Conservation (phyloP, 2,797 vertebrate genomes). For the Sebastes miniatus region DNA sequence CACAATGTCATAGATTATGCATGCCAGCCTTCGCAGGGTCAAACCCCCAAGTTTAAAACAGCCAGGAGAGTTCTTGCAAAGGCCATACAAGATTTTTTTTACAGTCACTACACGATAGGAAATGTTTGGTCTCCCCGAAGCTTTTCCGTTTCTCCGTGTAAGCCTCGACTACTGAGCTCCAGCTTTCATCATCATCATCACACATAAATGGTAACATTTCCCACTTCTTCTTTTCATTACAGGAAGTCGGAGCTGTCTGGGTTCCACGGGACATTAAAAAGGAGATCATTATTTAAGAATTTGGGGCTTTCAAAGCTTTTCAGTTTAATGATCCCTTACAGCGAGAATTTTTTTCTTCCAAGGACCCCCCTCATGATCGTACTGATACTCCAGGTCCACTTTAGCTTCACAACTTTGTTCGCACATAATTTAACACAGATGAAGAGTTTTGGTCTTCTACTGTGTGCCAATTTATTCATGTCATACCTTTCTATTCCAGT, state of each 20-base stretch:
- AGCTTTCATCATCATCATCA: slow-evolving; percentile 47
- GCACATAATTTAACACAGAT: not conserved
- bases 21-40: slow-evolving; percentile 62
- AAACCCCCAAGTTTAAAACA: slow-evolving; percentile 65
- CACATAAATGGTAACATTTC: slow-evolving; percentile 46
- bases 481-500: not conserved
- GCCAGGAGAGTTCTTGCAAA: slow-evolving; percentile 47
- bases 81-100: slow-evolving; percentile 22
- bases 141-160: slow-evolving; percentile 10
- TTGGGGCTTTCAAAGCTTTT: slow-evolving; percentile 16
- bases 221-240: slow-evolving; percentile 41
- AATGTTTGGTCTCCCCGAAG: slow-evolving; percentile 41
- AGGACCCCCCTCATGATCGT: not conserved
- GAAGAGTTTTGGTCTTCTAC: not conserved
- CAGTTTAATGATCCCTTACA: slow-evolving; percentile 39
- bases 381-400: not conserved
- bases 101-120: slow-evolving; percentile 10
- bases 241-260: slow-evolving; percentile 15
- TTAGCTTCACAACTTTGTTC: not conserved
- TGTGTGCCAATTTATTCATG: not conserved
- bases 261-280: slow-evolving; percentile 35
- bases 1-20: slow-evolving; percentile 71
- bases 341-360: not conserved
- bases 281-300: slow-evolving; percentile 41
- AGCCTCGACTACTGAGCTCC: slow-evolving; percentile 38